Percentiles rank a stretch among this genome's conserved stretches.
phyloP scores from a whole-genome alignment of 2,797 vertebrate species.

The Neostethus bicornis region DNA sequence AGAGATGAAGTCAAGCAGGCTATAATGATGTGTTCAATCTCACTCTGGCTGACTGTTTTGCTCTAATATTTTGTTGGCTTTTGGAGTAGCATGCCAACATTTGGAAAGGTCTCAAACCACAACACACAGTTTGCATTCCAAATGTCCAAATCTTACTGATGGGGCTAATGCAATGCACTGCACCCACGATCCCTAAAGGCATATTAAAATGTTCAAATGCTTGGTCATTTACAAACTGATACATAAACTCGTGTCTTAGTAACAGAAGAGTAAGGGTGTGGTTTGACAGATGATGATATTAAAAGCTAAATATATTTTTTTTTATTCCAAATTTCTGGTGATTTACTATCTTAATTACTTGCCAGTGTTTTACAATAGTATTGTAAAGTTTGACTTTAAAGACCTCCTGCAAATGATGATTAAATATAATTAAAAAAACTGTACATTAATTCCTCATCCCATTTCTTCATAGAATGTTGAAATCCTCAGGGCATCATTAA shows the following conservation, averaged over 20 bases:
- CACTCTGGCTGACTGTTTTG: constrained; percentile 44
- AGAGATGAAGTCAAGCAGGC: neutral
- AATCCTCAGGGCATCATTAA: constrained; percentile 51
- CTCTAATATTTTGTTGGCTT: constrained; percentile 47
- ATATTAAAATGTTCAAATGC: neutral
- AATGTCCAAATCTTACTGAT: constrained; percentile 33
- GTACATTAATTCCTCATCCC: constrained; percentile 15
- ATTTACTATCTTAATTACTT: neutral
- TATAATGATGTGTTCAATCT: constrained; percentile 29
- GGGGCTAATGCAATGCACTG: constrained; percentile 38
- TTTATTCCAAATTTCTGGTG: no score
- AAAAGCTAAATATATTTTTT: no score
- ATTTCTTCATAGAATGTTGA: constrained; percentile 16
- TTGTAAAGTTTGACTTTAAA: neutral
- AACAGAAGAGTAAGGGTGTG: neutral
- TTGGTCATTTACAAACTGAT: constrained; percentile 1
- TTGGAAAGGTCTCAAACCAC: constrained; percentile 39
- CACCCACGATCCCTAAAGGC: constrained; percentile 26
- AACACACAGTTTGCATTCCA: constrained; percentile 41
- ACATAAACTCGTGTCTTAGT: neutral
- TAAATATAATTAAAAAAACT: constrained; percentile 9
- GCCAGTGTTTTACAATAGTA: neutral
- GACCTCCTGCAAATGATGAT: no score
- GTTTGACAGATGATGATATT: neutral
- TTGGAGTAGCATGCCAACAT: constrained; percentile 33